Evolutionary conservation across 1,140 invertebrate genomes (phyloP).

Genomic region (Heliothis subflexa): DNA sequence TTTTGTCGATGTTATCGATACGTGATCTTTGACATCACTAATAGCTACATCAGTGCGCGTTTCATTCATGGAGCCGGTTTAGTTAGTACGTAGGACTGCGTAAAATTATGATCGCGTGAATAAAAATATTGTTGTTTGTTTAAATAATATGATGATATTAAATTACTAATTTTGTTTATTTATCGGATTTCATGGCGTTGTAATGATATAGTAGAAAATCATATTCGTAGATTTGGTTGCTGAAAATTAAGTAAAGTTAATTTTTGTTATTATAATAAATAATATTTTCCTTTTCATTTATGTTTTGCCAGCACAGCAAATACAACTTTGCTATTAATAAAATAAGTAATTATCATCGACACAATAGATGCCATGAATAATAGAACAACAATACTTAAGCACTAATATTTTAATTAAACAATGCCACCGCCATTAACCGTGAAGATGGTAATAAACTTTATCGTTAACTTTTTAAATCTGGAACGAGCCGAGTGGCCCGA

Average conservation of each 20-base stretch:
- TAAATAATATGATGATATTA: background rate
- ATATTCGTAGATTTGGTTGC: background rate
- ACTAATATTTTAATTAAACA: constrained; percentile 55
- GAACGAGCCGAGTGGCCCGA: constrained; percentile 77
- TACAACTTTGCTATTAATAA: background rate
- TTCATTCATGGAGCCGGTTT: constrained; percentile 59
- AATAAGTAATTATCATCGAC: constrained; percentile 14
- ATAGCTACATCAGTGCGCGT: constrained; percentile 47
- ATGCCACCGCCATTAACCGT: constrained; percentile 51
- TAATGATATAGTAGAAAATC: background rate
- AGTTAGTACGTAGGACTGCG: constrained; percentile 50
- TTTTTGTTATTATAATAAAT: background rate
- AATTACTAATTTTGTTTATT: constrained; percentile 7
- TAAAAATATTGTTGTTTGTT: constrained; percentile 14
- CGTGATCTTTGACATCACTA: constrained; percentile 54
- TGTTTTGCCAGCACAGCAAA: background rate
- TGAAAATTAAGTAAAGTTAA: background rate
- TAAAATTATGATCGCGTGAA: constrained; percentile 37
- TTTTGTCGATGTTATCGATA: constrained; percentile 37
- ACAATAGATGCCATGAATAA: constrained; percentile 55
- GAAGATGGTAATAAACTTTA: constrained; percentile 72
- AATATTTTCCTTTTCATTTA: background rate
- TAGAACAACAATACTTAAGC: constrained; percentile 52
- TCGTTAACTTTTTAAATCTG: constrained; percentile 71
- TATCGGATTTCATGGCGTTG: background rate